Conservation (phyloP, 1,140 invertebrate species). For the fruit fly (Drosophila melanogaster) region Release_6_plus_ISO1_MT NT_033777.3:11028501-11029000, state of each 20-base stretch:
- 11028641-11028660: not conserved
- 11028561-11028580: not conserved
- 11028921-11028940: slow-evolving; percentile 63
- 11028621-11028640: not conserved
- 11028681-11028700: too few species aligned
- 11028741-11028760: slow-evolving; percentile 1
- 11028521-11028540: slow-evolving; percentile 56
- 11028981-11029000: not conserved
- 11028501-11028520: slow-evolving; percentile 37
- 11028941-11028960: slow-evolving; percentile 56
- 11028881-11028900: slow-evolving; percentile 33
- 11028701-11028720: not conserved
- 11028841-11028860: slow-evolving; percentile 33
- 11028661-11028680: too few species aligned
- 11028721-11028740: not conserved
- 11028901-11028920: slow-evolving; percentile 77
- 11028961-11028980: slow-evolving; percentile 25
- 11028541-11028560: slow-evolving; percentile 64
- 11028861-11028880: not conserved
- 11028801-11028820: slow-evolving; percentile 73
- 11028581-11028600: not conserved
- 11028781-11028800: slow-evolving; percentile 43
- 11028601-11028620: too few species aligned
- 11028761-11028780: slow-evolving; percentile 44
- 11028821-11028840: slow-evolving; percentile 58